Evolutionary conservation across 2,797 vertebrate genomes (phyloP), one percentile per base, ranked within the genome.

Genomic region (Mionectes olivaceus): DNA sequence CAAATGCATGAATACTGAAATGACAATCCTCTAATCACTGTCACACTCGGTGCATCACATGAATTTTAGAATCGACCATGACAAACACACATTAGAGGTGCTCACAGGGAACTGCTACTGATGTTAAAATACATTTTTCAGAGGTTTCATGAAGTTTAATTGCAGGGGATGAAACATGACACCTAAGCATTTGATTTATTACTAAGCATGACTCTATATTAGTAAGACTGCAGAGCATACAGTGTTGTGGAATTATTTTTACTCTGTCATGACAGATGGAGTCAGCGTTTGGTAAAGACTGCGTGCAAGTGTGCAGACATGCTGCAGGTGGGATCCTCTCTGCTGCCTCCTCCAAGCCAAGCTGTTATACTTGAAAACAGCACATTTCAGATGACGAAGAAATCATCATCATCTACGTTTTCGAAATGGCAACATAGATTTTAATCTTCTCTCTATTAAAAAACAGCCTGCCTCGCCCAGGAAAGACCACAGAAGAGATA

Each of bases 191-290:
- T 94, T 97, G 93, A 95, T 96, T 93, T 95, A 96, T 95, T 94
- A 96, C 94, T 94, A 94, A 96, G 95, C 80, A 91, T 53, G 78
- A 83, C 91, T 88, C 88, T 85, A 1, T 87, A 96, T 95, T 89
- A 95, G 88, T 19, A 64, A 87, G 83, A 84, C 91, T 88, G 90
- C 77, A 55, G 86, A 91, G 94, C 70, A 27, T 77, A 73, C 53
- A 61, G 80, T 65, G 75, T 86, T 87, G 75, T 90, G 83, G 90
- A 89, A 94, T 95, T 96, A 92, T 94, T 96, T 95, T 95, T 93
- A 94, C 85, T 82, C 87, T 88, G 91, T 91, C 95, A 95, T 93
- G 93, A 96, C 95, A 95, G 95, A 97, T 96, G 89, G 92, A 89
- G 85, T 85, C 92, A 96, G 82, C 2, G 32, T 73, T 91, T 78